Conservation (phyloP, 2,888 invertebrate genomes). For the Gymnosoma rotundatum region DNA sequence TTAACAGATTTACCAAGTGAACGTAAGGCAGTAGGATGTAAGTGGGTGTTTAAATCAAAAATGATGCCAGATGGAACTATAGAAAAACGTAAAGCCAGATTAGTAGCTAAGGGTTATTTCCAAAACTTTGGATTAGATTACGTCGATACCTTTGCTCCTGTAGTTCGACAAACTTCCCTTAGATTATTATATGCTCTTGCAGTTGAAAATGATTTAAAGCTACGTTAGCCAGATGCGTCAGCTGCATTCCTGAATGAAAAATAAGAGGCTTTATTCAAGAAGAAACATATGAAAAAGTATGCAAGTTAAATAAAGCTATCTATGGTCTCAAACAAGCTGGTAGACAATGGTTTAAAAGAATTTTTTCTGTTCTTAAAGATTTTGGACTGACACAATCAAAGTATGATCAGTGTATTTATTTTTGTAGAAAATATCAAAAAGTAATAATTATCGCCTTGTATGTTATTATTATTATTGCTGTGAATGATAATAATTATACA, state of each 20-base stretch:
- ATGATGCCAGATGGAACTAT: neutral
- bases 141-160: conserved; percentile 45
- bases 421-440: no score
- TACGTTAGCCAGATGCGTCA: neutral
- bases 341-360: no score
- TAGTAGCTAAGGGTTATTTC: conserved; percentile 39
- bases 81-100: conserved; percentile 22
- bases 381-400: no score
- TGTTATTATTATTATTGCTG: no score
- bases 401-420: no score
- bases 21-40: conserved; percentile 39
- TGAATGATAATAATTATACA: no score
- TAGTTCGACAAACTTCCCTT: no score
- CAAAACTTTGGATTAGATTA: conserved; percentile 33
- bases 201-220: conserved; percentile 1
- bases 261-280: neutral
- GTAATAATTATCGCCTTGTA: no score
- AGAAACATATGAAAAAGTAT: neutral
- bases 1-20: conserved; percentile 22
- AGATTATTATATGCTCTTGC: no score
- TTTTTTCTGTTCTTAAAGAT: no score
- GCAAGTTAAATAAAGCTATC: neutral
- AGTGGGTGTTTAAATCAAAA: conserved; percentile 48
- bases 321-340: neutral
- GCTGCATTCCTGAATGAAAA: no score